These are phyloP conservation scores for Rhinogobius similis DNA, from an alignment of 2,113 vertebrate species.

Conservation along the genomic window DNA sequence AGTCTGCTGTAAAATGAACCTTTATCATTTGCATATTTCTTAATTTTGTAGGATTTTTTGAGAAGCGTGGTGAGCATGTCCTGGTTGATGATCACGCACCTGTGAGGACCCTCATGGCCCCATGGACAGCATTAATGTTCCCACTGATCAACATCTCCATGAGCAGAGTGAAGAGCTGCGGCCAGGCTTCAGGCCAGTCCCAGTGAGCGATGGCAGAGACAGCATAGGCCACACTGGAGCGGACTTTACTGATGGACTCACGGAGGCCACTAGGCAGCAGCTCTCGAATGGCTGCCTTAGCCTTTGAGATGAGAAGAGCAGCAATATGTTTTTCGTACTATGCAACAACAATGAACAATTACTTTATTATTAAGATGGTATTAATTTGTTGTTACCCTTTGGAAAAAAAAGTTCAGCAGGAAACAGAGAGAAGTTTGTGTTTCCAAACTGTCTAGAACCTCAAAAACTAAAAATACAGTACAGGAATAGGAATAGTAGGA, in stretches of 20 bases:
- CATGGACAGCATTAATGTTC: constrained; percentile 91
- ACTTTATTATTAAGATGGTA: too few species aligned
- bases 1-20: too few species aligned
- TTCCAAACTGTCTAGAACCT: too few species aligned
- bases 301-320: constrained; percentile 70
- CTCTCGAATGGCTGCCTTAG: constrained; percentile 91
- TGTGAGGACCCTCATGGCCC: constrained; percentile 97
- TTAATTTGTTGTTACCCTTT: too few species aligned
- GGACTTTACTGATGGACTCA: constrained; percentile 97
- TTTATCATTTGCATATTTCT: too few species aligned
- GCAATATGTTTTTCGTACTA: background rate
- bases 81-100: constrained; percentile 71
- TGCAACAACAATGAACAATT: background rate
- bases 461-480: too few species aligned
- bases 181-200: constrained; percentile 99
- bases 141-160: constrained; percentile 99
- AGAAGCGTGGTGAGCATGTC: too few species aligned
- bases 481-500: too few species aligned
- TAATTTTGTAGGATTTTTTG: too few species aligned
- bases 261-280: constrained; percentile 91
- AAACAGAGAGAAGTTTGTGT: too few species aligned
- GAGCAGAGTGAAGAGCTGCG: constrained; percentile 91
- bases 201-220: constrained; percentile 97
- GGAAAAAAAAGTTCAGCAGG: too few species aligned
- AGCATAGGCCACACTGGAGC: constrained; percentile 96